Conservation (phyloP, 2,888 invertebrate species). For the Trichogramma dendrolimi region DNA sequence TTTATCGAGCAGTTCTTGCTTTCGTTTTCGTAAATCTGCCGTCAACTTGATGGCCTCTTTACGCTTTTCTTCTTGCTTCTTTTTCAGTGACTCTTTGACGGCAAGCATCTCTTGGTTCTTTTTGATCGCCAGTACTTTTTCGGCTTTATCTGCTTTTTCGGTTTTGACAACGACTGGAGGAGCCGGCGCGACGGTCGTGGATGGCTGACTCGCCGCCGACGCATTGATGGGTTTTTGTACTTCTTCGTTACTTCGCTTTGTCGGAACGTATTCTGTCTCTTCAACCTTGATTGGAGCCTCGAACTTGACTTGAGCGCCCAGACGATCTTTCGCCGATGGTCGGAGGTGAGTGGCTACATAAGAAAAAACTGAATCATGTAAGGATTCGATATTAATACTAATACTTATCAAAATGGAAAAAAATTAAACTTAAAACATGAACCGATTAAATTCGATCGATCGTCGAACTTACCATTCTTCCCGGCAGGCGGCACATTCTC, state of each 20-base stretch:
- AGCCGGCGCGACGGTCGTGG: constrained; percentile 50
- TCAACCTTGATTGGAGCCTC: constrained; percentile 39
- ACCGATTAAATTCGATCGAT: neutral
- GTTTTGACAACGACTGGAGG: constrained; percentile 26
- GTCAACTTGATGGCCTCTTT: constrained; percentile 74
- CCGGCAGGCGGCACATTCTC: constrained; percentile 50
- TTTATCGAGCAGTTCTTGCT: constrained; percentile 81
- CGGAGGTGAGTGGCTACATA: constrained; percentile 37
- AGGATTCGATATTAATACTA: neutral
- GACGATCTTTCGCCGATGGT: constrained; percentile 48
- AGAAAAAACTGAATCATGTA: constrained; percentile 10
- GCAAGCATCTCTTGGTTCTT: constrained; percentile 59
- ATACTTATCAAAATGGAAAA: neutral
- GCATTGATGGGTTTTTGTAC: constrained; percentile 24
- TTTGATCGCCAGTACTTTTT: constrained; percentile 53
- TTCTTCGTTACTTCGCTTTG: constrained; percentile 45
- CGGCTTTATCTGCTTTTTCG: constrained; percentile 18
- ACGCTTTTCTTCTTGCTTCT: constrained; percentile 70
- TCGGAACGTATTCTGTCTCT: constrained; percentile 49
- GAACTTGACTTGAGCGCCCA: constrained; percentile 43
- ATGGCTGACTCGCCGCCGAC: neutral
- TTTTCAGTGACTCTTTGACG: constrained; percentile 66
- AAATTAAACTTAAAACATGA: neutral
- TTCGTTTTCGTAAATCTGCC: constrained; percentile 76
- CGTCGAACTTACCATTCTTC: constrained; percentile 29